Evolutionary conservation across 2,113 vertebrate genomes (phyloP), one percentile per base, ranked within the genome.

Genomic region (Bos javanicus): DNA sequence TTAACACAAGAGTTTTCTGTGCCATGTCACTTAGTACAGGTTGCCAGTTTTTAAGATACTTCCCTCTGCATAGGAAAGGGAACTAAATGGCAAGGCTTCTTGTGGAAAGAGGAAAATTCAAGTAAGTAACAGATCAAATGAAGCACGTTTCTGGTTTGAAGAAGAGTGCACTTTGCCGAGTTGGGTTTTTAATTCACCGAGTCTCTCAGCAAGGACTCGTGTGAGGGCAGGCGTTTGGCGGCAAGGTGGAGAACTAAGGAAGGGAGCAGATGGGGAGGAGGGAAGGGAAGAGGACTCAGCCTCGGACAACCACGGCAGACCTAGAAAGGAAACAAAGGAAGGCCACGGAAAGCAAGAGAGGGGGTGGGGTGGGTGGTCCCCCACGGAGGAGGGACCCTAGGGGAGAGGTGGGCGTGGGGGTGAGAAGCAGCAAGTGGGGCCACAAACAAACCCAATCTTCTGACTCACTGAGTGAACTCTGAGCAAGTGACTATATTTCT

Each of bases 301-400:
- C 71, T 59, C 3, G 0, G 14, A 26, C 21, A 23, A 71, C 6
- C 0, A 6, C 2, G 33, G 60, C 15, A 19, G 10, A 15, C 57
- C 39, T 30, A 6, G 52, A 50, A 48, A 52, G 33, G 33, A 84
- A 23, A n/a, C 1, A 64, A 64, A 62, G n/a, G 14, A 7, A 46
- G 46, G 36, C 28, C 74, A 46, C 4, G 4, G 57, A 87, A 21
- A 89, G 50, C 67, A 26, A 30, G 13, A 48, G 23, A 12, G 8
- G 15, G 36, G 39, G 30, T 2, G 0, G 3, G 54, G 39, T 0
- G 1, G 33, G 60, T 0, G 1, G 33, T 1, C 3, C 19, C 9
- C 6, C 6, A 59, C 2, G 14, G 28, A 57, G 36, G 6, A 46
- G 56, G 54, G 30, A 7, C 17, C 1, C 6, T 1, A 10, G 36